These are phyloP conservation scores for Yoshiicerus persimilis DNA, from an alignment of 1,140 invertebrate genomes.

Conservation along the genomic window DNA sequence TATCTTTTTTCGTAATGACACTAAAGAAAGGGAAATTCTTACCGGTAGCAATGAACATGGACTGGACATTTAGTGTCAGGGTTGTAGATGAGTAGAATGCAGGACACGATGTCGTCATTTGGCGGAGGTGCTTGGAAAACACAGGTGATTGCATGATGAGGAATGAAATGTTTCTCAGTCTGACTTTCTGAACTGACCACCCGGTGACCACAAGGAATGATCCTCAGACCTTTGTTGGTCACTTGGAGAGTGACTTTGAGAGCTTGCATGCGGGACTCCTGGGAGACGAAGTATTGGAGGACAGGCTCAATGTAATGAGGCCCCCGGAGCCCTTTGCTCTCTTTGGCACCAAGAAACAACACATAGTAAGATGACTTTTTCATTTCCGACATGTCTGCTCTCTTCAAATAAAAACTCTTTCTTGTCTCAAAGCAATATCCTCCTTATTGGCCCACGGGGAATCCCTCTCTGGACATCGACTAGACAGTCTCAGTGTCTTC, in stretches of 20 bases:
- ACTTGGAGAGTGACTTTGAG: slow-evolving; percentile 83
- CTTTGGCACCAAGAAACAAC: slow-evolving; percentile 95
- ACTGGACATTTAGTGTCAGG: slow-evolving; percentile 83
- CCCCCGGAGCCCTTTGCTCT: slow-evolving; percentile 84
- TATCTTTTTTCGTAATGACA: not conserved
- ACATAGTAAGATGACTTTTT: slow-evolving; percentile 97
- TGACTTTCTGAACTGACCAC: slow-evolving; percentile 48
- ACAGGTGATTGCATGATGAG: slow-evolving; percentile 87
- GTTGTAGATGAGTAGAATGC: slow-evolving; percentile 84
- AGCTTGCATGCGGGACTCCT: slow-evolving; percentile 79
- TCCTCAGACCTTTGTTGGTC: slow-evolving; percentile 89
- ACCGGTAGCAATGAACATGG: slow-evolving; percentile 90
- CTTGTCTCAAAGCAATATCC: not conserved
- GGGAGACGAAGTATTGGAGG: slow-evolving; percentile 77
- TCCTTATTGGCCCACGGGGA: not conserved
- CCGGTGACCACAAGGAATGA: slow-evolving; percentile 68
- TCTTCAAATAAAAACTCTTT: not conserved
- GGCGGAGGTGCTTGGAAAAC: slow-evolving; percentile 66
- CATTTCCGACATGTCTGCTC: slow-evolving; percentile 61
- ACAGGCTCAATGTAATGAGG: slow-evolving; percentile 77
- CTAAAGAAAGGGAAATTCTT: not conserved
- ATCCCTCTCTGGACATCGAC: not conserved
- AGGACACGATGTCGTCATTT: slow-evolving; percentile 86
- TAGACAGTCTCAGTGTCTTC: not conserved
- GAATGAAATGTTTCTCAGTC: slow-evolving; percentile 88